phyloP scores from a whole-genome alignment of 2,113 vertebrate genomes.

The Sardina pilchardus region DNA sequence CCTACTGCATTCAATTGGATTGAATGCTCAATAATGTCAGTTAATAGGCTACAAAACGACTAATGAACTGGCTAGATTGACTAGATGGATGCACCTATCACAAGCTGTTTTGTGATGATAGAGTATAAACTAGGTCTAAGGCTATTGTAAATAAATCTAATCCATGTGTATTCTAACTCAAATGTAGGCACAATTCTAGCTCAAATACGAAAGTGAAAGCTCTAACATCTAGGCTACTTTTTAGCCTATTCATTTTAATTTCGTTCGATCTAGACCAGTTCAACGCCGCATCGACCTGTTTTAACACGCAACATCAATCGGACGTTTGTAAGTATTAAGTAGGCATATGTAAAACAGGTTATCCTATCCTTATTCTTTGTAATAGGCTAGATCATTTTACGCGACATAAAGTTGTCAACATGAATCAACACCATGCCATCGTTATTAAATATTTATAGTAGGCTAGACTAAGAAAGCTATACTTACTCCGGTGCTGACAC shows the following conservation, averaged over 20 bases:
- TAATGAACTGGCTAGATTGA: too few relatives aligned
- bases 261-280: neutral
- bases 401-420: neutral
- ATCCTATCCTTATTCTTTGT: neutral
- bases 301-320: neutral
- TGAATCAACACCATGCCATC: neutral
- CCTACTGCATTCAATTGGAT: too few relatives aligned
- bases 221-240: neutral
- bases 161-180: too few relatives aligned
- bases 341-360: neutral
- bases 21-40: too few relatives aligned
- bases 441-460: too few relatives aligned
- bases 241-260: neutral
- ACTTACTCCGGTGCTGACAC: constrained; percentile 76
- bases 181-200: too few relatives aligned
- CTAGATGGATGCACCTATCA: too few relatives aligned
- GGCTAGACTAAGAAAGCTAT: neutral
- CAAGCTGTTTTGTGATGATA: too few relatives aligned
- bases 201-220: neutral
- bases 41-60: too few relatives aligned
- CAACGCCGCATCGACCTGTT: neutral
- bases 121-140: too few relatives aligned
- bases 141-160: too few relatives aligned
- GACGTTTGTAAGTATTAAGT: neutral
- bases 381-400: neutral